phyloP scores from a whole-genome alignment of 2,888 invertebrate genomes.

The Oasisia sp. region DNA sequence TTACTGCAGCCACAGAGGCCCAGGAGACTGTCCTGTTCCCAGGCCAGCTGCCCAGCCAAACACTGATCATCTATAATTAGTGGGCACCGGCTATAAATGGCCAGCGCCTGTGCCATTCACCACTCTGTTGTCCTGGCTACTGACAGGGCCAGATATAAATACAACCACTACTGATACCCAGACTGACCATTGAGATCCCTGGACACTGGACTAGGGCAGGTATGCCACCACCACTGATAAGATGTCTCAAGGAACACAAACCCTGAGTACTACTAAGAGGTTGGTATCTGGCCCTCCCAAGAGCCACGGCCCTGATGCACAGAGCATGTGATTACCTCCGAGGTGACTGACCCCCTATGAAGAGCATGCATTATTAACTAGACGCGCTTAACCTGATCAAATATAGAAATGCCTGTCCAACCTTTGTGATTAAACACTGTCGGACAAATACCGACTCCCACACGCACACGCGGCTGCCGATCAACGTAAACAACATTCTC shows the following conservation, averaged over 20 bases:
- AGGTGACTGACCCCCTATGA: not conserved
- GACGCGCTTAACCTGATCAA: not conserved
- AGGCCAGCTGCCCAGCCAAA: not conserved
- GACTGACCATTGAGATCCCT: constrained; percentile 6
- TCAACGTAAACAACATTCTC: not conserved
- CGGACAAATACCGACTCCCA: not conserved
- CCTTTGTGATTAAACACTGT: not conserved
- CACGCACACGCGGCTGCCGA: not conserved
- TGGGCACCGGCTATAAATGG: not conserved
- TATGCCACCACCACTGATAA: not conserved
- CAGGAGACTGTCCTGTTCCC: not conserved
- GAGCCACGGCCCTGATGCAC: not conserved
- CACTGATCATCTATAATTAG: constrained; percentile 5
- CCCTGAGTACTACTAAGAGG: constrained; percentile 5
- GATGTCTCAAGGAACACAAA: not conserved
- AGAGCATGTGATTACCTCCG: not conserved
- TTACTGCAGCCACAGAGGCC: not conserved
- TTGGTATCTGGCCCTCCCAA: not conserved
- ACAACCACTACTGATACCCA: not conserved
- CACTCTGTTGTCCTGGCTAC: not conserved
- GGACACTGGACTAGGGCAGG: not conserved
- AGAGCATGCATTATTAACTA: not conserved
- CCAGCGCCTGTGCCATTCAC: not conserved
- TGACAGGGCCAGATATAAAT: not conserved
- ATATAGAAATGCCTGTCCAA: not conserved